Base-by-base conservation (phyloP, 1,140 invertebrate species). In the Periplaneta americana region DNA sequence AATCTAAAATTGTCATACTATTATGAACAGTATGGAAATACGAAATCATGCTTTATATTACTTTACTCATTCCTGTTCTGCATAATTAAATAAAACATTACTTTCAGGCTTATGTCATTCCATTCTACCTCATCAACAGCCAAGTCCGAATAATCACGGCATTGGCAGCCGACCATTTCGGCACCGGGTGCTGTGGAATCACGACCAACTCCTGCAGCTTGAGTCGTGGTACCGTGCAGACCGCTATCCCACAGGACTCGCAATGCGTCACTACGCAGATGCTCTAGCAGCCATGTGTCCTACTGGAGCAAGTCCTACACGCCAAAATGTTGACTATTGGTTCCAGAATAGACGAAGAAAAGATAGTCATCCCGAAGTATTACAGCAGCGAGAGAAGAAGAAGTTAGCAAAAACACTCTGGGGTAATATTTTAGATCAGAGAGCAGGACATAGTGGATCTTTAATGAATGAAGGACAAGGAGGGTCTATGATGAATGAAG, bases 311-410 rank as follows among this genome's bases (percentile, higher is more conserved):
- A 77, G 75, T 34, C 82, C 82, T n/a, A 83, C 82, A 3, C 35
- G 81, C 0, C 83, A 83, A 57, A 83, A 83, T 75, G 83, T 83
- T 28, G 82, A 82, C 34, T 82, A 83, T 34, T 83, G 83, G 83
- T 83, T 83, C 79, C 83, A 83, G 82, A 83, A 83, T 35, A 35
- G 82, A 15, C 74, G 82, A 28, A 34, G 82, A 8, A 80, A 81
- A 37, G 82, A 83, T 66, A 81, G 76, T 33, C 82, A 83, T 31
- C 82, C 82, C 11, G 82, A 83, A 39, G 80, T 83, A 1, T 35
- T 81, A 48, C 79, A 83, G 75, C 79, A 83, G 39, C 57, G 82
- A 34, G 82, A 81, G 32, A 83, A 83, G 31, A 82, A 82, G 36
- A 82, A 82, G 31, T 66, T 82, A 28, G 81, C 81, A n/a, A 48